phyloP scores from a whole-genome alignment of 2,888 invertebrate genomes.

The Pherbina coryleti region DNA sequence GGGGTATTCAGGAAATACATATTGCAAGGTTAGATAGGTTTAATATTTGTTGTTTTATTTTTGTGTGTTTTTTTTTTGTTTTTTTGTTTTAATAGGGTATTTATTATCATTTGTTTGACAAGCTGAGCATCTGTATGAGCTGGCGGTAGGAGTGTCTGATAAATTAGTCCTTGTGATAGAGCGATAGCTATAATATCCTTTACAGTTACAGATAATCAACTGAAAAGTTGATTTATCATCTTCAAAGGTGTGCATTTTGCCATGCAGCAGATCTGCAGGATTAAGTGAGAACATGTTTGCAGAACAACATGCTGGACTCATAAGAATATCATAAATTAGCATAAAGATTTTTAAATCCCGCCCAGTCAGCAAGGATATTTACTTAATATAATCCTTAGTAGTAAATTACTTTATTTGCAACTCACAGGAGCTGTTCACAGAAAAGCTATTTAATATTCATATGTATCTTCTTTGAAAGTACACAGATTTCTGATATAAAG shows the following conservation, averaged over 20 bases:
- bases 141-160: constrained; percentile 18
- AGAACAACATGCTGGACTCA: too few species aligned
- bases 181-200: neutral
- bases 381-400: too few species aligned
- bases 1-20: constrained; percentile 3
- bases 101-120: constrained; percentile 30
- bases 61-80: neutral
- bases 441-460: too few species aligned
- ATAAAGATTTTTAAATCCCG: too few species aligned
- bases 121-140: neutral
- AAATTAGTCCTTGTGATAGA: constrained; percentile 27
- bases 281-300: too few species aligned
- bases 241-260: neutral
- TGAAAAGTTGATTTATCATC: constrained; percentile 25
- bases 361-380: too few species aligned
- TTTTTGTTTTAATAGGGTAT: neutral
- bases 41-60: neutral
- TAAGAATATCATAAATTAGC: too few species aligned
- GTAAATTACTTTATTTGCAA: too few species aligned
- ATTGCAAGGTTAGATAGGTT: constrained; percentile 16
- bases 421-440: too few species aligned
- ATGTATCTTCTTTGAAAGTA: too few species aligned
- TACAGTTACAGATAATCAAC: neutral
- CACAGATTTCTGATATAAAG: too few species aligned
- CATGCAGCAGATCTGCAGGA: too few species aligned